Evolutionary conservation across 2,888 invertebrate genomes (phyloP), one percentile per base, ranked within the genome.

Genomic region (Drosophila birchii): DNA sequence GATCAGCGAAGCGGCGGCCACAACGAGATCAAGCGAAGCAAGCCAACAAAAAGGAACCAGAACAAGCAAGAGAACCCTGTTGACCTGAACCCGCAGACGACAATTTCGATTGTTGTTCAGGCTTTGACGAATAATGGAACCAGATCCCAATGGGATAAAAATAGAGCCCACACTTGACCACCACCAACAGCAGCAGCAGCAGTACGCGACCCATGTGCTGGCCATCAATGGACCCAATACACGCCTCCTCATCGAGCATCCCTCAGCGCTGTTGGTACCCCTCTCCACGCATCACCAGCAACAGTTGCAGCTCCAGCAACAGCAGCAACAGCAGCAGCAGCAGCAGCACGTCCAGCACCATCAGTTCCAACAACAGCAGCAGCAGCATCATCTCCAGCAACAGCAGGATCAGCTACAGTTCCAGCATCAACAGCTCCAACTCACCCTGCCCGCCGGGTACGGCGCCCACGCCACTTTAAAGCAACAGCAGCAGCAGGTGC

Each of bases 61-160:
- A 8, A 14, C 44, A 16, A 14, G 16, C 44, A 5, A 23, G 23
- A 16, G 18, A 45, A 38, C 45, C 26, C 59, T 57, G 51, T 34
- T 44, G 57, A 69, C 69, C 58, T 69, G 57, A 54, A 53, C 59
- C 64, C 64, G 66, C 20, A 54, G 86, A 84, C 83, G 81, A 86
- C 85, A 88, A 88, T 86, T 84, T 88, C 84, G 88, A 86, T 85
- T 85, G 89, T 86, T 86, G 83, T 88, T 84, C 73, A 76, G 87
- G 81, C 71, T 81, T 87, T 75, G 79, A 76, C 86, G 86, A 91
- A 92, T 89, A 91, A 92, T 92, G 92, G 92, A 92, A 90, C 89
- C 92, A 89, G 91, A 92, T 90, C 90, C 92, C 88, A 92, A 91
- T 88, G 91, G 91, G 91, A 92, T 92, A 88, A 92, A 92, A 90